Percentiles rank a stretch among this genome's conserved stretches.
phyloP scores from a whole-genome alignment of 2,797 vertebrate species.

The Esox masquinongy region DNA sequence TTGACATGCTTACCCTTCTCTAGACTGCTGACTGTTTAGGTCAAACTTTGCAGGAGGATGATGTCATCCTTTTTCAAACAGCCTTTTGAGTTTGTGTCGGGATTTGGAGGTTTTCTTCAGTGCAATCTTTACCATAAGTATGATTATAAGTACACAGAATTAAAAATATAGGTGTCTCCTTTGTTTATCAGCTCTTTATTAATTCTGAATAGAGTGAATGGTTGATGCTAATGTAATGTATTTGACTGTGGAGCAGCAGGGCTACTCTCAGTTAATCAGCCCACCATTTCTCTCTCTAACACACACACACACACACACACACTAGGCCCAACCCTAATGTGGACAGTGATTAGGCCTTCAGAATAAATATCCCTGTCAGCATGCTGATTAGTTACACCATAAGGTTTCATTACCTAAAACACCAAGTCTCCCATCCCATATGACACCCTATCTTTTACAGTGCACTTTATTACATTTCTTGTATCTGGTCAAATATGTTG shows the following conservation, averaged over 20 bases:
- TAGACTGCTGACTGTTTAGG: too few relatives aligned
- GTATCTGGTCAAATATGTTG: not conserved
- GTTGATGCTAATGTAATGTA: constrained; percentile 64
- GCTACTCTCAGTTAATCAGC: constrained; percentile 14
- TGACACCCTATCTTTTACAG: not conserved
- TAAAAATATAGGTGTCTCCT: not conserved
- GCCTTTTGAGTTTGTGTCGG: too few relatives aligned
- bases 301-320: not conserved
- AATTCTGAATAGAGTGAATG: constrained; percentile 25
- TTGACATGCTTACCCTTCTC: too few relatives aligned
- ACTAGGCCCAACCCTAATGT: constrained; percentile 11
- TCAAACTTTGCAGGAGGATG: too few relatives aligned
- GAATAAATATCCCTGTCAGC: constrained; percentile 23
- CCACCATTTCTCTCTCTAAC: constrained; percentile 17
- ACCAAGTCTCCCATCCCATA: not conserved
- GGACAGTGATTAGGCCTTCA: constrained; percentile 15
- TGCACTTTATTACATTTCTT: not conserved
- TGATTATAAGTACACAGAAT: too few relatives aligned
- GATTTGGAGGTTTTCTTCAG: too few relatives aligned
- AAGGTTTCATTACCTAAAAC: constrained; percentile 49
- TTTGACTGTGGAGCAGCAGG: constrained; percentile 34
- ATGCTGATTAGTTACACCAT: constrained; percentile 55
- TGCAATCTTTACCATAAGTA: too few relatives aligned
- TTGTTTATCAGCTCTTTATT: not conserved
- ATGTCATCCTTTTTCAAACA: too few relatives aligned